phyloP scores from a whole-genome alignment of 2,797 vertebrate species.

The Glossophaga mutica region DNA sequence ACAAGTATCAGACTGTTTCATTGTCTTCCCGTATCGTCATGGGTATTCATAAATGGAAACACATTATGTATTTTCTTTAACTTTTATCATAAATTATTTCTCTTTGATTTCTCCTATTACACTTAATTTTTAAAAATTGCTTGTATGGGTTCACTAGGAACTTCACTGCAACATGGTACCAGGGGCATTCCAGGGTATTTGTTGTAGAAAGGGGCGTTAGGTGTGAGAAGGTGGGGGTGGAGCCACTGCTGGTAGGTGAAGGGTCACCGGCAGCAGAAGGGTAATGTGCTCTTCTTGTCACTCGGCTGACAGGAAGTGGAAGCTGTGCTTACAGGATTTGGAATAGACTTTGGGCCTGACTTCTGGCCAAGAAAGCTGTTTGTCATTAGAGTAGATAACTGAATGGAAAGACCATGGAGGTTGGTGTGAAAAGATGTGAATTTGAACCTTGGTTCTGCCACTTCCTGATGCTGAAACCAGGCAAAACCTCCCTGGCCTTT shows the following conservation, averaged over 20 bases:
- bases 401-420: neutral
- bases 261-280: too few species aligned
- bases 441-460: neutral
- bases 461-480: neutral
- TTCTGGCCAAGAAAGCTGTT: neutral
- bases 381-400: neutral
- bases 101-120: neutral
- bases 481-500: neutral
- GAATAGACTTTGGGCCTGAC: neutral
- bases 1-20: neutral
- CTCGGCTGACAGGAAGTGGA: neutral
- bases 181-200: neutral
- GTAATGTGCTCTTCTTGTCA: neutral
- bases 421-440: neutral
- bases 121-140: neutral
- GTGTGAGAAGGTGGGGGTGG: neutral
- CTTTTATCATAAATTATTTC: neutral
- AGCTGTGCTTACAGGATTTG: neutral
- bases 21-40: neutral
- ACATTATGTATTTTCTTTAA: neutral
- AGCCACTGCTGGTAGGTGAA: accelerated
- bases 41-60: neutral
- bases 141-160: neutral
- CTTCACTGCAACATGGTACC: neutral
- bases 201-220: neutral